Conservation (phyloP, 2,797 vertebrate species). For the Austrolebias charrua region DNA sequence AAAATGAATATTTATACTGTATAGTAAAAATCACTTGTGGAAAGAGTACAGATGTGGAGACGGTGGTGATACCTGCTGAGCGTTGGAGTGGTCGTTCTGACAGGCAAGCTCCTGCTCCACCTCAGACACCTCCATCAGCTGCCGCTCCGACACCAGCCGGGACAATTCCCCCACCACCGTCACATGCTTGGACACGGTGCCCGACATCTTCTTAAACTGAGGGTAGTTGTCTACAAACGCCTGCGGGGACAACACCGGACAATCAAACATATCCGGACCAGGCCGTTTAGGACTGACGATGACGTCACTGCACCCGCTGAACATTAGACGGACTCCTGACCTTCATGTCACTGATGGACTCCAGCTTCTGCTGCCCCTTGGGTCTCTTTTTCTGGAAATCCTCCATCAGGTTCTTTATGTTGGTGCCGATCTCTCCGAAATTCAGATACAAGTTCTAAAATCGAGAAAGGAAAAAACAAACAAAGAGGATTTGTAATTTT, state of each 20-base stretch:
- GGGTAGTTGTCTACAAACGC: constrained; percentile 98
- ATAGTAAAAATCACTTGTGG: not conserved
- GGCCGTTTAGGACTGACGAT: not conserved
- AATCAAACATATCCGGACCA: not conserved
- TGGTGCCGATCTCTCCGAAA: constrained; percentile 96
- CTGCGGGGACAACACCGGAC: constrained; percentile 61
- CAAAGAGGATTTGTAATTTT: not conserved
- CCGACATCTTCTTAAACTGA: constrained; percentile 98
- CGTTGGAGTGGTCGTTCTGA: constrained; percentile 93
- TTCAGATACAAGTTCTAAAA: constrained; percentile 95
- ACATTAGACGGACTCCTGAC: constrained; percentile 39
- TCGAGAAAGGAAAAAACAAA: not conserved
- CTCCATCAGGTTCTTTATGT: constrained; percentile 98
- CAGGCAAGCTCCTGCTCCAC: constrained; percentile 95
- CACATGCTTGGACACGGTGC: constrained; percentile 95
- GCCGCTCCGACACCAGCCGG: constrained; percentile 87
- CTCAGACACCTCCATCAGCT: constrained; percentile 94
- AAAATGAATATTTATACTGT: not conserved
- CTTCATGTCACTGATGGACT: constrained; percentile 97
- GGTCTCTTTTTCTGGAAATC: constrained; percentile 96
- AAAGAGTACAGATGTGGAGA: no score
- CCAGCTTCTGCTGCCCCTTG: constrained; percentile 93
- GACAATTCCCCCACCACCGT: constrained; percentile 95
- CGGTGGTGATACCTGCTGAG: constrained; percentile 82
- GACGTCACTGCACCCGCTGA: not conserved